phyloP scores from a whole-genome alignment of 2,888 invertebrate genomes.

The Diploptera punctata region DNA sequence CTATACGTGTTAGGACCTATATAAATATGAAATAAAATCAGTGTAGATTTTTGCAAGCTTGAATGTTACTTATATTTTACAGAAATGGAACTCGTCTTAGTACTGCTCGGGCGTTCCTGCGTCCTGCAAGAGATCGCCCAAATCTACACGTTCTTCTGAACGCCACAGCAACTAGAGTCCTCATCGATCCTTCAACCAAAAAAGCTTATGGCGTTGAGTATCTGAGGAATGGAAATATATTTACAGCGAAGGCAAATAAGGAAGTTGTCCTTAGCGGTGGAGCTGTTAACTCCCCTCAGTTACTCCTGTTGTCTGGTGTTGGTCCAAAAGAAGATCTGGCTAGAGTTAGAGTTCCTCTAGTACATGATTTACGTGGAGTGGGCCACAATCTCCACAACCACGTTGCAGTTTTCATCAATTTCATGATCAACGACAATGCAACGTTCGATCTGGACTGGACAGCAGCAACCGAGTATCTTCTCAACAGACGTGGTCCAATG shows the following conservation, averaged over 20 bases:
- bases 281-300: slow-evolving; percentile 70
- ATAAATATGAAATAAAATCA: too few species aligned
- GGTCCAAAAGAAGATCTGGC: slow-evolving; percentile 67
- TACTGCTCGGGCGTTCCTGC: slow-evolving; percentile 66
- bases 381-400: slow-evolving; percentile 75
- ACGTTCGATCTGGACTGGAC: slow-evolving; percentile 66
- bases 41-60: too few species aligned
- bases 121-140: slow-evolving; percentile 61
- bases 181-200: slow-evolving; percentile 60
- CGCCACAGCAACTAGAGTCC: slow-evolving; percentile 64
- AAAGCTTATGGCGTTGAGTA: slow-evolving; percentile 67
- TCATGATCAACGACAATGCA: slow-evolving; percentile 52
- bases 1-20: too few species aligned
- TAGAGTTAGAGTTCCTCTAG: slow-evolving; percentile 64
- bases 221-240: slow-evolving; percentile 48
- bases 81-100: slow-evolving; percentile 68
- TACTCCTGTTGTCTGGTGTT: slow-evolving; percentile 70
- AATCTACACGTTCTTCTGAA: slow-evolving; percentile 69
- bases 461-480: slow-evolving; percentile 65
- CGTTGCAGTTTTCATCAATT: slow-evolving; percentile 66
- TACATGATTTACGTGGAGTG: slow-evolving; percentile 70
- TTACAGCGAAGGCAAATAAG: slow-evolving; percentile 54
- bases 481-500: slow-evolving; percentile 66
- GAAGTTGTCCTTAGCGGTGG: slow-evolving; percentile 69
- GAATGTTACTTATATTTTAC: not conserved